Evolutionary conservation across 1,140 invertebrate genomes (phyloP), one percentile per base, ranked within the genome.

Genomic region (Drosophila persimilis): DNA sequence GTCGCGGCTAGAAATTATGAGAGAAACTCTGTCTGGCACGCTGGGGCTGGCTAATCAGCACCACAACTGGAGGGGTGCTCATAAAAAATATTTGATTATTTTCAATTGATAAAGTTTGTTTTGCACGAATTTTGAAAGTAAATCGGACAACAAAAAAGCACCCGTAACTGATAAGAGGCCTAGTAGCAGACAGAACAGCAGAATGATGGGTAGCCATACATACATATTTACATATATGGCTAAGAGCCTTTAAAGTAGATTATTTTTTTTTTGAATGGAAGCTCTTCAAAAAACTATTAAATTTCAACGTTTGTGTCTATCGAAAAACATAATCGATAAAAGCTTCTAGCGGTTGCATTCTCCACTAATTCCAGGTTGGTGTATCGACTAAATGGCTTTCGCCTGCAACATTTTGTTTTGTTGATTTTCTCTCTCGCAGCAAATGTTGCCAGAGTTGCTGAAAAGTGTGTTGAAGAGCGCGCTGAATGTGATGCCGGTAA

Each of bases 401-500:
- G 51, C 17, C 59, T 13, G 3, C 7, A 39, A 1, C 35, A 39
- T 39, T 9, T 3, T 74, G 17, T 7, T 24, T 0, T 43, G 67
- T 44, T 72, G 55, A 44, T 43, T 59, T 54, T 73, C 11, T 0
- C 20, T 4, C 5, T 47, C 6, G 66, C 57, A 66, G 56, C 60
- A 77, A 55, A 80, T 77, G 77, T 80, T 81, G 78, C 62, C 35
- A 45, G 24, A 47, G 24, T 52, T 47, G 75, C 59, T 73, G 48
- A 75, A 71, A 55, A 63, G 22, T 45, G 56, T 31, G 71, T n/a
- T 60, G 48, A 48, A 62, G 73, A 73, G 22, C 0, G 60, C 48
- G 73, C 73, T 85, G 81, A 85, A 85, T 85, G 57, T 50, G 58
- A 84, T 75, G 85, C 85, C 85, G 85, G 85, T 71, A 85, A 89